phyloP scores from a whole-genome alignment of 2,888 invertebrate species.

The Hemaris fuciformis region DNA sequence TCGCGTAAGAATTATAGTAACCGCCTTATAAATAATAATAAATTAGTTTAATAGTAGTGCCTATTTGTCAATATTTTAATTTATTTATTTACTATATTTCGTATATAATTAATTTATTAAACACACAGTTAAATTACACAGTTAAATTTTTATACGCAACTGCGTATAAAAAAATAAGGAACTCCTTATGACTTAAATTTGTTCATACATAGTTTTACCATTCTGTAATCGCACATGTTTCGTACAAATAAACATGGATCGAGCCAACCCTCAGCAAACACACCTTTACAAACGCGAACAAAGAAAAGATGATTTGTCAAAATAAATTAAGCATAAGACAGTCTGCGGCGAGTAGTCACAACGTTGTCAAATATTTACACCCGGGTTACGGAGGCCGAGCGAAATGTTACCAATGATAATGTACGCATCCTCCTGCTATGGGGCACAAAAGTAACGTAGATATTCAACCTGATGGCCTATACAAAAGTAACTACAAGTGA shows the following conservation, averaged over 20 bases:
- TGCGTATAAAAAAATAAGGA: too few species aligned
- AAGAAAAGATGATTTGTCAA: conserved; percentile 76
- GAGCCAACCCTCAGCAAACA: conserved; percentile 37
- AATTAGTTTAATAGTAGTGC: too few species aligned
- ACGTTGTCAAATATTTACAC: conserved; percentile 74
- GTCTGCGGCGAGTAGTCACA: conserved; percentile 61
- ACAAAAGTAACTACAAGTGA: too few species aligned
- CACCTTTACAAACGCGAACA: conserved; percentile 45
- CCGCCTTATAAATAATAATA: too few species aligned
- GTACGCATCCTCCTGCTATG: conserved; percentile 33
- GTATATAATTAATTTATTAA: too few species aligned
- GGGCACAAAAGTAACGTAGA: conserved; percentile 27
- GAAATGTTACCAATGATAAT: conserved; percentile 41
- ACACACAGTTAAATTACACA: too few species aligned
- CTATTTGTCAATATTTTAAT: too few species aligned
- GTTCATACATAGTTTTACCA: too few species aligned
- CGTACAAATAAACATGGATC: conserved; percentile 10
- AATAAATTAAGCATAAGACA: conserved; percentile 80
- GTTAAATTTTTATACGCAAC: too few species aligned
- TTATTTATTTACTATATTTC: too few species aligned
- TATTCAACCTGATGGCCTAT: background rate
- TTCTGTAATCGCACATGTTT: background rate
- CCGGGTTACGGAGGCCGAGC: conserved; percentile 30
- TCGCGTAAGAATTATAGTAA: too few species aligned
- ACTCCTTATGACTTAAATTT: too few species aligned